Percentiles rank a stretch among this genome's conserved stretches.
Conservation (phyloP, 2,888 invertebrate species). For the Sphecodes monilicornis region DNA sequence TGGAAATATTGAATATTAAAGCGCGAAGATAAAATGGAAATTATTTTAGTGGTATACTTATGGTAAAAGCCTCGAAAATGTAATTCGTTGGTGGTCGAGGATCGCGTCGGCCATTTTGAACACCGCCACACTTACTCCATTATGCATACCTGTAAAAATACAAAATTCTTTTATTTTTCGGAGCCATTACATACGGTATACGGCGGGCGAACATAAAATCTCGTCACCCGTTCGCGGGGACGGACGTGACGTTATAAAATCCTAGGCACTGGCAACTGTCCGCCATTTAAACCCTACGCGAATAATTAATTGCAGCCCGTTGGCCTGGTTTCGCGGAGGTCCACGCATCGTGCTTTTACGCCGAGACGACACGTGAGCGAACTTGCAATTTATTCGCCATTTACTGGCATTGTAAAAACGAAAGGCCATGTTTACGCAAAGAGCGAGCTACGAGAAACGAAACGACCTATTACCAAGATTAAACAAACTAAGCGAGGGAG, state of each 20-base stretch:
- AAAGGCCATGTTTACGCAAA: background rate
- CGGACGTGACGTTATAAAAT: slow-evolving; percentile 65
- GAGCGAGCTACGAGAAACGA: background rate
- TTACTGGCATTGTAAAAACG: slow-evolving; percentile 75
- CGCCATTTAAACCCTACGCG: slow-evolving; percentile 68
- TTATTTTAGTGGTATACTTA: background rate
- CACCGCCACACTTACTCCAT: background rate
- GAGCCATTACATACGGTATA: slow-evolving; percentile 38
- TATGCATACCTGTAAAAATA: slow-evolving; percentile 1
- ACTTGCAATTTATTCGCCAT: slow-evolving; percentile 77
- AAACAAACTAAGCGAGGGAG: background rate
- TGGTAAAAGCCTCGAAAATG: background rate
- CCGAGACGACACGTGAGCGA: slow-evolving; percentile 74
- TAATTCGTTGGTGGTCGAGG: background rate
- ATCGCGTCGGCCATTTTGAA: background rate
- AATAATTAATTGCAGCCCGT: slow-evolving; percentile 72
- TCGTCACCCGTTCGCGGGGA: slow-evolving; percentile 58
- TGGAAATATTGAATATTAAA: background rate
- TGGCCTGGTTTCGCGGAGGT: slow-evolving; percentile 58
- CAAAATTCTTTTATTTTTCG: slow-evolving; percentile 3
- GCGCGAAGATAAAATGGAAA: background rate
- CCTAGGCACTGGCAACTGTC: slow-evolving; percentile 57
- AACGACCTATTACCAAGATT: background rate
- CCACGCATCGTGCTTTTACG: slow-evolving; percentile 68
- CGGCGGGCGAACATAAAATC: slow-evolving; percentile 55